Base-by-base conservation (phyloP, 1,140 invertebrate species). In the Lepidostoma basale region DNA sequence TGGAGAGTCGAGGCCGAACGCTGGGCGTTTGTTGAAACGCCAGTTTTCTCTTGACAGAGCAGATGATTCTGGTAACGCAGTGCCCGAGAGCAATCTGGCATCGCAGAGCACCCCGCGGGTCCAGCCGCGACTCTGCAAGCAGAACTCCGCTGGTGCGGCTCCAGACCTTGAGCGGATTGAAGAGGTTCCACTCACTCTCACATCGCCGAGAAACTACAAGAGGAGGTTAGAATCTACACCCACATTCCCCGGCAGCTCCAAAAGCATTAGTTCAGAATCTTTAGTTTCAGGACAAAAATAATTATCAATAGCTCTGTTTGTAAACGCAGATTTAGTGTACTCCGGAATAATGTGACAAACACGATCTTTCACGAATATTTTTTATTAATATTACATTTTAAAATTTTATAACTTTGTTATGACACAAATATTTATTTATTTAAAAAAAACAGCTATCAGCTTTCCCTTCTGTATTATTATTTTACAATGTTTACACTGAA, bases 21-120 rank as follows among this genome's bases (percentile, higher is more conserved):
- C 75, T 58, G 82, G 75, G 58, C 85, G 88, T 67, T 80, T 88
- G 62, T 76, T 90, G 26, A 84, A 88, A 63, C 82, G 89, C 39
- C 89, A 91, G 76, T 91, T 89, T 74, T 90, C 89, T 74, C 77
- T 91, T 30, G 89, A 90, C 74, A 83, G 88, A 23, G 84, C 88
- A 10, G 88, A 90, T 73, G 85, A 86, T 45, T 76, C 77, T 10
- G 67, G 75, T 62, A 76, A 74, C 75, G 68, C 12, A 75, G 77
- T 70, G 68, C 74, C 60, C 74, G 78, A 74, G 74, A 76, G 54
- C 75, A 75, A 69, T 40, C 44, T 70, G 63, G 73, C 70, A 66
- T 73, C 62, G 8, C 74, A 70, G 65, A 75, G 72, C 59, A 65
- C 44, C 20, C 60, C 67, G 23, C 75, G 76, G 69, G 33, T 70